Conservation (phyloP, 2,797 vertebrate species). For the Takifugu ocellatus region DNA sequence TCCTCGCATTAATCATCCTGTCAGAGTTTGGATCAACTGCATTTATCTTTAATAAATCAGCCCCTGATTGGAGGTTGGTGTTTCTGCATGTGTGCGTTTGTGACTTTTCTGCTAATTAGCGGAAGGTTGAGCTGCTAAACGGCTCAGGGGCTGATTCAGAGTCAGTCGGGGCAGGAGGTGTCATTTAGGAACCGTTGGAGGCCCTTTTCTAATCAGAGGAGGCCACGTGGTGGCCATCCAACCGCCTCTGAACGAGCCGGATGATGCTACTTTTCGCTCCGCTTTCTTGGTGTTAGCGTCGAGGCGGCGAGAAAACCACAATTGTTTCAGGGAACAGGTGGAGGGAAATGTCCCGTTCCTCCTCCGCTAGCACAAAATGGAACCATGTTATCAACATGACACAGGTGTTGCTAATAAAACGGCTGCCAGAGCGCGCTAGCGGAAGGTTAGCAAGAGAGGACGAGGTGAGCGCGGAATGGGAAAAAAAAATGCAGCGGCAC, state of each 20-base stretch:
- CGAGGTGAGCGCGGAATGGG: neutral
- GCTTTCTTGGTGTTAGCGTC: too few relatives aligned
- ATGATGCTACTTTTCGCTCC: too few relatives aligned
- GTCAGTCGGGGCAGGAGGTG: constrained; percentile 14
- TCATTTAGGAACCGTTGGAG: constrained; percentile 43
- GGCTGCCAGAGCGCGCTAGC: too few relatives aligned
- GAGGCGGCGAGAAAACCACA: too few relatives aligned
- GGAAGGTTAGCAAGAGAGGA: too few relatives aligned
- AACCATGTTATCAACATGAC: neutral
- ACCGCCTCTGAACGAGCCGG: too few relatives aligned
- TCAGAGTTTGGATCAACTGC: constrained; percentile 57
- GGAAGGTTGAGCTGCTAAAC: constrained; percentile 19
- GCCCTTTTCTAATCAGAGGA: constrained; percentile 9
- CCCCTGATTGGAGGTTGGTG: constrained; percentile 15
- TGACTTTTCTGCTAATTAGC: constrained; percentile 48
- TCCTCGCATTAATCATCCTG: constrained; percentile 64
- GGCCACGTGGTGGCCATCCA: too few relatives aligned
- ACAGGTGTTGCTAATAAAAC: constrained; percentile 4
- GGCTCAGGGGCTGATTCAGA: constrained; percentile 20
- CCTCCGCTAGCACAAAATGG: neutral
- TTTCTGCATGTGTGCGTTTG: constrained; percentile 39
- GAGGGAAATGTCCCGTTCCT: neutral
- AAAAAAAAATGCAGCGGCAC: neutral
- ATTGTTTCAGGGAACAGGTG: neutral
- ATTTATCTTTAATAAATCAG: constrained; percentile 69